phyloP scores from a whole-genome alignment of 2,797 vertebrate genomes.

The Astyanax mexicanus region DNA sequence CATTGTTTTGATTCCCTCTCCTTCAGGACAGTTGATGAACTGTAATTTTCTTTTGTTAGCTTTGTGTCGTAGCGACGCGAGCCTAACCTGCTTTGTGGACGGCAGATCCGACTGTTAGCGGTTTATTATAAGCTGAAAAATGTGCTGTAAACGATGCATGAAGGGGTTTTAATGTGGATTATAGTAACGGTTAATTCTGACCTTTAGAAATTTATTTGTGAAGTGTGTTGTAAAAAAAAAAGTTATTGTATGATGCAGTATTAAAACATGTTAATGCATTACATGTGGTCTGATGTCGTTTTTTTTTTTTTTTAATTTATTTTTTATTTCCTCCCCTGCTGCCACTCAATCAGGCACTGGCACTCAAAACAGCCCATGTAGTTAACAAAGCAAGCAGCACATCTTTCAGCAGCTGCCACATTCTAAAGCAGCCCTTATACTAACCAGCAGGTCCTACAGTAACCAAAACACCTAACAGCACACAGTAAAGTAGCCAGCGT shows the following conservation, averaged over 20 bases:
- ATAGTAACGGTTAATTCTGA: conserved; percentile 41
- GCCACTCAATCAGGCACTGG: too few relatives aligned
- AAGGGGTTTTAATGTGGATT: conserved; percentile 55
- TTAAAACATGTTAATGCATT: conserved; percentile 75
- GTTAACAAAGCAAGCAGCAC: too few relatives aligned
- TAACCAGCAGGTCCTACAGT: too few relatives aligned
- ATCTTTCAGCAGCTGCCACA: too few relatives aligned
- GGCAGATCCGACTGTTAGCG: conserved; percentile 41
- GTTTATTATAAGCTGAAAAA: conserved; percentile 39
- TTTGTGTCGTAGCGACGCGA: conserved; percentile 42
- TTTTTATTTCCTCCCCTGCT: too few relatives aligned
- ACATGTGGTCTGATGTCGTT: not conserved
- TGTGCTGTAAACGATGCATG: conserved; percentile 44
- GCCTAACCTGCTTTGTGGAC: conserved; percentile 34
- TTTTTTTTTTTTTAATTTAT: not conserved
- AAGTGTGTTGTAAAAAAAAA: conserved; percentile 76
- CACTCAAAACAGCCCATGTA: too few relatives aligned
- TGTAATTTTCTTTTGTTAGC: conserved; percentile 32
- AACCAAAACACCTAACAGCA: too few relatives aligned
- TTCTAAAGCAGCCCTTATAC: too few relatives aligned
- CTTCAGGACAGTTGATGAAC: conserved; percentile 71
- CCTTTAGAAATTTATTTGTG: conserved; percentile 77
- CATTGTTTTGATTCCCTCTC: conserved; percentile 75
- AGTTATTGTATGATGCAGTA: conserved; percentile 45
- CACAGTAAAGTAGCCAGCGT: too few relatives aligned